phyloP scores from a whole-genome alignment of 2,797 vertebrate genomes.

The Holocentrus rufus region DNA sequence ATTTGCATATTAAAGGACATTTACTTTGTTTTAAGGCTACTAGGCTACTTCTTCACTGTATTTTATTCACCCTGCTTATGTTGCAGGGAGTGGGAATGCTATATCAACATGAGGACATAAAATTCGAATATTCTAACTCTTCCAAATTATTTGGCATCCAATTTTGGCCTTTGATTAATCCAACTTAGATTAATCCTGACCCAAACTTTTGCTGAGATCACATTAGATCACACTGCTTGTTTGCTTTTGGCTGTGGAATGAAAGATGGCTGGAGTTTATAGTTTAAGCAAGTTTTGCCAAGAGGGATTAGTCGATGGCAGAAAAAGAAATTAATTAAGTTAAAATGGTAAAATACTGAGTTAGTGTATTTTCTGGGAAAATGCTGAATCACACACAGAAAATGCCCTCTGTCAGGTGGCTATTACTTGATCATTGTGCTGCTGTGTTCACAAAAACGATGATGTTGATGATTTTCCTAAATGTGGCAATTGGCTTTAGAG shows the following conservation, averaged over 20 bases:
- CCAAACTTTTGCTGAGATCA: constrained; percentile 27
- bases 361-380: constrained; percentile 32
- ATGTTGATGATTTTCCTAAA: constrained; percentile 16
- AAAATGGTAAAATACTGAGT: constrained; percentile 23
- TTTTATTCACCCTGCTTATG: background rate
- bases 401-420: background rate
- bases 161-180: background rate
- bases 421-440: constrained; percentile 19
- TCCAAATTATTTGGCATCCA: background rate
- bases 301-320: constrained; percentile 36
- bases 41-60: background rate
- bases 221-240: constrained; percentile 25
- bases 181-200: constrained; percentile 4
- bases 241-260: constrained; percentile 43
- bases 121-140: background rate
- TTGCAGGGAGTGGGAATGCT: background rate
- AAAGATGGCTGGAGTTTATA: constrained; percentile 34
- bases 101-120: background rate
- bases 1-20: too few relatives aligned
- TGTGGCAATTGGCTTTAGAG: constrained; percentile 7
- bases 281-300: constrained; percentile 50
- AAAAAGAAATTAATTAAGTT: constrained; percentile 34
- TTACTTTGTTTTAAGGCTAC: background rate
- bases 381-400: constrained; percentile 21
- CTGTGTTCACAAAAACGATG: constrained; percentile 39